Evolutionary conservation across 2,113 vertebrate genomes (phyloP).

Genomic region (Oreocharis arfaki): DNA sequence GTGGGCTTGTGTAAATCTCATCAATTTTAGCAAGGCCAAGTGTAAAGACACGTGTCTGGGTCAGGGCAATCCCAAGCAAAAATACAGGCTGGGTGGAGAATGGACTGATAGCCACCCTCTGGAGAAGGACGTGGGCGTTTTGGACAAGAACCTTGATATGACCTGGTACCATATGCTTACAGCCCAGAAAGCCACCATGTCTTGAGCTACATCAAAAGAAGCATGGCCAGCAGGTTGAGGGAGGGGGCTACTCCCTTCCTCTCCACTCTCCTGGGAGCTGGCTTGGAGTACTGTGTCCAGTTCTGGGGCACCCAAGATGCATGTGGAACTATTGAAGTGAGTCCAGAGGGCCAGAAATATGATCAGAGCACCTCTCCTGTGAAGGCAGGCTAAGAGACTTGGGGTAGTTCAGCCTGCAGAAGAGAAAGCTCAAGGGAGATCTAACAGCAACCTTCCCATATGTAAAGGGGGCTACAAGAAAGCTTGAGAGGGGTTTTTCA

Average conservation of each 20-base stretch:
- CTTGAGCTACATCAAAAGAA: neutral
- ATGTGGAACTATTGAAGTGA: neutral
- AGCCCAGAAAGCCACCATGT: fast-evolving
- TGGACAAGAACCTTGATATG: neutral
- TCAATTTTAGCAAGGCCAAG: neutral
- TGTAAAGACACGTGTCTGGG: neutral
- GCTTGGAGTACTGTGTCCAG: neutral
- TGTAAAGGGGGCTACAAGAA: neutral
- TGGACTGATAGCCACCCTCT: no score
- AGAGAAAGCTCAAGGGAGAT: neutral
- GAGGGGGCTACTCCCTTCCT: neutral
- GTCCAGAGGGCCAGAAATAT: neutral
- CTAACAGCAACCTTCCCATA: neutral
- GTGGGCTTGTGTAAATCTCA: neutral
- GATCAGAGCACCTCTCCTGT: neutral
- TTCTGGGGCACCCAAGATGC: neutral
- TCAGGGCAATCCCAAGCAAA: neutral
- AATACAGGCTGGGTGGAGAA: neutral
- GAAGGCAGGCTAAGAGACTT: neutral
- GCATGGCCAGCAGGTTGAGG: neutral
- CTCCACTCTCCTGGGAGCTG: no score
- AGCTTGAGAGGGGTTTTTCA: neutral
- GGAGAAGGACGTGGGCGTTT: neutral
- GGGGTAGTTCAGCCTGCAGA: no score
- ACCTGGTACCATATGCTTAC: no score